Evolutionary conservation across 2,113 vertebrate species (phyloP).

Genomic region (Corvus cornix): DNA sequence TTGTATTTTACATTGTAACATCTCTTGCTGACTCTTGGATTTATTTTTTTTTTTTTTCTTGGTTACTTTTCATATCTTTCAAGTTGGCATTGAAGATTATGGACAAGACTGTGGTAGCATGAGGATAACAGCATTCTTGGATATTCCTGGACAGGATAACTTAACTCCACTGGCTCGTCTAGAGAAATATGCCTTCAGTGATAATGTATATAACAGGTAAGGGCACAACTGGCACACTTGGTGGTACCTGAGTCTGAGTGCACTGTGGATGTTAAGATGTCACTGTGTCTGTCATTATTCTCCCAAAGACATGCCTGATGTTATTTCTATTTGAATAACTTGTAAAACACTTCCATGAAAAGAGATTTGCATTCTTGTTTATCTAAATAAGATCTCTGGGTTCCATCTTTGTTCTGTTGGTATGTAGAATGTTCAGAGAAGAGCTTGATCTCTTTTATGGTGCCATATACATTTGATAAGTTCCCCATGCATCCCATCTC

Average conservation of each 20-base stretch:
- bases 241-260: not conserved
- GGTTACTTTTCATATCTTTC: not conserved
- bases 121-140: slow-evolving; percentile 87
- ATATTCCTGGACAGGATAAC: slow-evolving; percentile 85
- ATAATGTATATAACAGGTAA: slow-evolving; percentile 90
- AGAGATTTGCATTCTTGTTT: not conserved
- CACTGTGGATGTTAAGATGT: not conserved
- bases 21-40: not conserved
- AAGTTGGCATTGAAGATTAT: slow-evolving; percentile 91
- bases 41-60: not conserved
- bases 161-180: slow-evolving; percentile 82
- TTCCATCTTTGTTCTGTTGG: not conserved
- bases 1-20: not conserved
- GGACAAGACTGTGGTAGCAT: slow-evolving; percentile 85
- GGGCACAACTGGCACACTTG: not conserved
- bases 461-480: not conserved
- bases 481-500: not conserved
- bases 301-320: not conserved
- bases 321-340: not conserved
- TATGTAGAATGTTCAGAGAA: not conserved
- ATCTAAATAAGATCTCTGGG: not conserved
- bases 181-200: slow-evolving; percentile 90
- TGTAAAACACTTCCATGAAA: not conserved
- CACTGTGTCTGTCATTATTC: not conserved
- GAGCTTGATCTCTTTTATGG: not conserved